These are phyloP conservation scores for honey bee (Apis mellifera) DNA, from an alignment of 1,140 invertebrate species.

Conservation along the genomic window DNA sequence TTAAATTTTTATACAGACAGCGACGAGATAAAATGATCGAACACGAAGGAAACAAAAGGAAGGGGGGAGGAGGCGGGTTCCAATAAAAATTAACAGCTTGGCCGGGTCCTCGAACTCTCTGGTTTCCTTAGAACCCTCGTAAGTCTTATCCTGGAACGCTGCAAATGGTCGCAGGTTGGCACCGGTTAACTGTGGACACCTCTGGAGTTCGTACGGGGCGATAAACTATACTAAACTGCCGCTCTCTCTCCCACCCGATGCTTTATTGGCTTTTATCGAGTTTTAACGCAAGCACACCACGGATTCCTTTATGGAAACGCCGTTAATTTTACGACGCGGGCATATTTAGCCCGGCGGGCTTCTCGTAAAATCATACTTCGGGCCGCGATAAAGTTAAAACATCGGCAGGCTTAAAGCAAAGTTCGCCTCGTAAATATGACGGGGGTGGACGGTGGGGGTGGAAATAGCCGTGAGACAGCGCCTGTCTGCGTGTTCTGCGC, in stretches of 20 bases:
- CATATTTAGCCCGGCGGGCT: conserved; percentile 76
- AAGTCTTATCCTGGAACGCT: conserved; percentile 49
- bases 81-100: not conserved
- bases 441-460: not conserved
- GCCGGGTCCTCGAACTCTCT: conserved; percentile 33
- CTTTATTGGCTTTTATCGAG: conserved; percentile 79
- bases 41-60: no score
- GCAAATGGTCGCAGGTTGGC: conserved; percentile 53
- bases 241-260: conserved; percentile 67
- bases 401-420: conserved; percentile 75
- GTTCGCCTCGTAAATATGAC: conserved; percentile 77
- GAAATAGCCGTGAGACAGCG: no score
- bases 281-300: conserved; percentile 72
- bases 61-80: no score
- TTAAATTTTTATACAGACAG: no score
- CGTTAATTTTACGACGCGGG: conserved; percentile 79
- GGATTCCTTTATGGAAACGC: conserved; percentile 79
- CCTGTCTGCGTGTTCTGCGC: no score
- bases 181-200: conserved; percentile 32
- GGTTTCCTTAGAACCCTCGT: conserved; percentile 34
- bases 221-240: conserved; percentile 66
- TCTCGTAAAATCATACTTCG: conserved; percentile 80
- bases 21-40: no score
- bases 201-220: conserved; percentile 26
- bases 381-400: conserved; percentile 80